Percentiles rank a stretch among this genome's conserved stretches.
Evolutionary conservation across 2,113 vertebrate genomes (phyloP).

Genomic region (Nerophis lumbriciformis): DNA sequence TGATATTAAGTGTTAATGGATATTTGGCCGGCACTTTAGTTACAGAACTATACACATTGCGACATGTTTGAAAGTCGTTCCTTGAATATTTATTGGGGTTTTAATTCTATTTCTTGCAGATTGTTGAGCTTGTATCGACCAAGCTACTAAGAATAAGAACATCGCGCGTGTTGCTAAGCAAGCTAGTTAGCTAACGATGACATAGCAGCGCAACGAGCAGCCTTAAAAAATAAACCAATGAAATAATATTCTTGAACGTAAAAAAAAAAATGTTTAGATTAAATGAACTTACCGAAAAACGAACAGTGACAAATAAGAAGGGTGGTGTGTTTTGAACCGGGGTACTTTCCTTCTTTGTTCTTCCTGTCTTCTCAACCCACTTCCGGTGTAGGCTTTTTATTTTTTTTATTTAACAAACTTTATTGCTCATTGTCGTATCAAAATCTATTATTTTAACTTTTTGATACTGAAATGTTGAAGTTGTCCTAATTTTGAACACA

Average conservation of each 20-base stretch:
- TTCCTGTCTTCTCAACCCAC: constrained; percentile 44
- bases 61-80: no score
- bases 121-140: background rate
- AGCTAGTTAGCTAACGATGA: constrained; percentile 39
- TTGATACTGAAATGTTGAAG: background rate
- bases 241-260: background rate
- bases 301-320: background rate
- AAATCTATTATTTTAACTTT: background rate
- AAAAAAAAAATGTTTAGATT: background rate
- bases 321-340: constrained; percentile 27
- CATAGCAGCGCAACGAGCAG: constrained; percentile 8
- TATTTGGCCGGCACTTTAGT: no score
- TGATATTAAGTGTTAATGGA: no score
- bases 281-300: constrained; percentile 12
- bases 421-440: background rate
- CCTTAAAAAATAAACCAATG: background rate
- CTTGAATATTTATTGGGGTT: no score
- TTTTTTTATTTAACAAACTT: no score
- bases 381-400: constrained; percentile 43
- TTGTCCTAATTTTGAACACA: background rate
- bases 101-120: background rate
- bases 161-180: background rate
- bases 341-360: constrained; percentile 58
- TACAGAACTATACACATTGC: no score
- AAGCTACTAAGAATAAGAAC: background rate